A percentile compares a stretch with the other conserved stretches of the same genome.
These are phyloP conservation scores for Haplochromis vanheusdeni DNA, from an alignment of 2,113 vertebrate genomes.

Conservation along the genomic window DNA sequence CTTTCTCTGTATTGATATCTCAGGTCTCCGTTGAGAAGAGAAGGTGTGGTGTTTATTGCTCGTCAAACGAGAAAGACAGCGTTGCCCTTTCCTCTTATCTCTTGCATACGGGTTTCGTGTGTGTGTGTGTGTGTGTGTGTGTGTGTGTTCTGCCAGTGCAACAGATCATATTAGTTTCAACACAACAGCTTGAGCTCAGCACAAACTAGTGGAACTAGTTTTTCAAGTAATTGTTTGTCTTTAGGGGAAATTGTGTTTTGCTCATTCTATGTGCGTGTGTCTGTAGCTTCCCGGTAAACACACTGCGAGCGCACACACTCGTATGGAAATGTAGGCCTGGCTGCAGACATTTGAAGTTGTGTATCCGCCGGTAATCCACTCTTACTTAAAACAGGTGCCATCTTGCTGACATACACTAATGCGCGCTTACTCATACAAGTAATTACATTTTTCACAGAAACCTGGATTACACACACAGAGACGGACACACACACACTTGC, in stretches of 20 bases:
- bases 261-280: background rate
- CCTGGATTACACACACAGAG: slow-evolving; percentile 41
- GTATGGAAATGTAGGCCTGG: background rate
- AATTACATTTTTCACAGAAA: slow-evolving; percentile 62
- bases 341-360: slow-evolving; percentile 40
- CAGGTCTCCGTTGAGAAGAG: slow-evolving; percentile 21
- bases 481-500: background rate
- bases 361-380: slow-evolving; percentile 52
- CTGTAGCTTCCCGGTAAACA: background rate
- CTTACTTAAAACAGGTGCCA: slow-evolving; percentile 54
- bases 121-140: background rate
- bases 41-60: slow-evolving; percentile 47
- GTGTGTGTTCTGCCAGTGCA: slow-evolving; percentile 3
- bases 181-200: slow-evolving; percentile 20
- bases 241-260: slow-evolving; percentile 22
- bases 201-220: slow-evolving; percentile 53
- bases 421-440: slow-evolving; percentile 64
- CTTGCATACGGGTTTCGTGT: background rate
- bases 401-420: slow-evolving; percentile 59
- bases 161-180: slow-evolving; percentile 33
- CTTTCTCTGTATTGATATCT: slow-evolving; percentile 41
- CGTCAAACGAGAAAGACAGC: slow-evolving; percentile 37
- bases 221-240: slow-evolving; percentile 43
- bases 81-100: slow-evolving; percentile 46
- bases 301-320: background rate